phyloP scores from a whole-genome alignment of 2,113 vertebrate genomes.

The Xiphophorus maculatus region DNA sequence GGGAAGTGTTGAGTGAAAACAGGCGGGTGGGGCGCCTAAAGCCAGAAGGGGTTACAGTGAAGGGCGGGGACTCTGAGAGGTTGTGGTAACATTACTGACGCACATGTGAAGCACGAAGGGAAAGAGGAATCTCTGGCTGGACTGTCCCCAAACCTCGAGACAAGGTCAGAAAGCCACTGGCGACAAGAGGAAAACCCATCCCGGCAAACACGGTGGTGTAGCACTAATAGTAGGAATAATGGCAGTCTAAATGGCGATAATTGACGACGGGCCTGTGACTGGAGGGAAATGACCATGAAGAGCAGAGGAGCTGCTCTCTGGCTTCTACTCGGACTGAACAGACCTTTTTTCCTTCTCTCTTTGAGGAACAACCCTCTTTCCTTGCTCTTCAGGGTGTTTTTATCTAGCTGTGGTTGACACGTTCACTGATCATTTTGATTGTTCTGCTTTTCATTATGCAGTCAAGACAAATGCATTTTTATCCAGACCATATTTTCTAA shows the following conservation, averaged over 20 bases:
- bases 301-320: slow-evolving; percentile 3
- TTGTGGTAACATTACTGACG: slow-evolving; percentile 76
- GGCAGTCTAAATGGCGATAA: slow-evolving; percentile 66
- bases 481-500: slow-evolving; percentile 6
- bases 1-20: slow-evolving; percentile 23
- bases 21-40: slow-evolving; percentile 46
- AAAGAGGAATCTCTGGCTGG: slow-evolving; percentile 75
- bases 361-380: slow-evolving; percentile 2
- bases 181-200: slow-evolving; percentile 63
- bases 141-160: slow-evolving; percentile 73
- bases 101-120: slow-evolving; percentile 70
- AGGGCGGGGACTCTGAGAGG: slow-evolving; percentile 19
- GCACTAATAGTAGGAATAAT: slow-evolving; percentile 59
- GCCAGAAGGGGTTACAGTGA: slow-evolving; percentile 38
- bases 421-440: not conserved
- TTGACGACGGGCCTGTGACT: slow-evolving; percentile 42
- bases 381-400: not conserved
- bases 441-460: slow-evolving; percentile 12
- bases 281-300: slow-evolving; percentile 25
- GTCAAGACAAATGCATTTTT: slow-evolving; percentile 4
- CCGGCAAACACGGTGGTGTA: slow-evolving; percentile 8
- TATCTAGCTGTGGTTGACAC: slow-evolving; percentile 13
- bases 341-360: slow-evolving; percentile 1
- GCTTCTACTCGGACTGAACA: not conserved
- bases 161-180: slow-evolving; percentile 79